Base-by-base conservation (phyloP, 1,140 invertebrate species). In the Lithobius niger region DNA sequence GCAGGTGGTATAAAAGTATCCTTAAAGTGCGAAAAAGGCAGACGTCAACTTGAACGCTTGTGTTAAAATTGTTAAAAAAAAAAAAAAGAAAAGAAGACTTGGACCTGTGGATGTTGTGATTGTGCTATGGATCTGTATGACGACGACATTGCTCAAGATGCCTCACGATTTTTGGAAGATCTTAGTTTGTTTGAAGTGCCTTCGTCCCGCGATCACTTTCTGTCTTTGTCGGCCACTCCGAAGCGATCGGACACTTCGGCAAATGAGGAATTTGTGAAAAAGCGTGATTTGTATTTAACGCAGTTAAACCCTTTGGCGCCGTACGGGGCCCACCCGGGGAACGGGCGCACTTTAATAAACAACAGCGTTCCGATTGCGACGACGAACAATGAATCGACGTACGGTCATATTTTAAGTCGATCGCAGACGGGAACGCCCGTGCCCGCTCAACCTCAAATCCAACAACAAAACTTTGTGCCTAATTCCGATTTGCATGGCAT, bases 151-250 rank as follows among this genome's bases (percentile, higher is more conserved):
- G 59, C 64, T 40, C 58, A 62, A 24, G 65, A 65, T 55, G 59
- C 63, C 26, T 61, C 59, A 25, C 56, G 62, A 27, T 59, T 62
- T 57, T 60, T 62, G 45, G 62, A 65, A 48, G 65, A 65, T 58
- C 55, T 65, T 22, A 62, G 57, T 52, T 51, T 65, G 40, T 66
- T 66, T 55, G 63, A 65, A 58, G 63, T 62, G 53, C 59, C 61
- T 42, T 54, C 48, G 24, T 10, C 44, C 1, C 25, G 51, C 13
- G 48, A 60, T 40, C 10, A 48, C 18, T 56, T 54, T 58, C 31
- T 36, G 27, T 42, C 50, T 52, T 42, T 49, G 15, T 58, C 57
- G 26, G 59, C 58, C 19, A 64, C 60, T 27, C 55, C 60, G n/a
- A 64, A 57, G 27, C 56, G 58, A 53, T 63, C 62, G 27, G 63